These are phyloP conservation scores for Stegostoma tigrinum DNA, from an alignment of 2,113 vertebrate species.

Conservation along the genomic window DNA sequence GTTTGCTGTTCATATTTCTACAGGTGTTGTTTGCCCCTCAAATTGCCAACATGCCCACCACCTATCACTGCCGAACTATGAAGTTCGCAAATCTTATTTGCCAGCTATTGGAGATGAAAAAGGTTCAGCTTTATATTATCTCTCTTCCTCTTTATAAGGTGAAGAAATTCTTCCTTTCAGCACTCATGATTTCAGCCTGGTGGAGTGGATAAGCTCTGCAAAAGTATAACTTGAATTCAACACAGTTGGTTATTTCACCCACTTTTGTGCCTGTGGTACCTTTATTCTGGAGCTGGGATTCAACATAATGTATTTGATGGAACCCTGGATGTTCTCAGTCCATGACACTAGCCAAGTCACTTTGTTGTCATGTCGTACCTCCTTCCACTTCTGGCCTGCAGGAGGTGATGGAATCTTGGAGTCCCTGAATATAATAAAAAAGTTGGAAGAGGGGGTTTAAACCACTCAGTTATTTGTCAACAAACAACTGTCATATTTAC, in stretches of 20 bases:
- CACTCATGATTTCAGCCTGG: neutral
- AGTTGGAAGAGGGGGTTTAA: too few species aligned
- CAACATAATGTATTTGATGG: conserved; percentile 96
- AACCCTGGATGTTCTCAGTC: conserved; percentile 96
- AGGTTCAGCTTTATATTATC: neutral
- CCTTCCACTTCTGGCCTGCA: conserved; percentile 85
- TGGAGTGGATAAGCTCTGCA: neutral
- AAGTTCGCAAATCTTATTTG: neutral
- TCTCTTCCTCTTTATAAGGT: neutral
- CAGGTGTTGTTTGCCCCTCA: neutral
- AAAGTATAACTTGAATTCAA: neutral
- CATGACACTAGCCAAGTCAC: conserved; percentile 94
- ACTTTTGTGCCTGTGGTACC: conserved; percentile 51
- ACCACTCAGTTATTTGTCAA: neutral
- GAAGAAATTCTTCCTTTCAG: neutral
- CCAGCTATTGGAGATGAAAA: neutral
- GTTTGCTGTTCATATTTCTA: neutral
- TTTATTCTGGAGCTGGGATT: conserved; percentile 96
- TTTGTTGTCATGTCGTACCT: conserved; percentile 88
- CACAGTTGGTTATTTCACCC: neutral
- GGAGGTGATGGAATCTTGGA: conserved; percentile 83
- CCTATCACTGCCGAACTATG: neutral
- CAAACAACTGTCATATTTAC: neutral
- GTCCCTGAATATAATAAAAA: conserved; percentile 60
- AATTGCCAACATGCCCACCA: neutral